These are phyloP conservation scores for Zoanthus sociatus DNA, from an alignment of 92 coral and sea anemone genomes.

Conservation along the genomic window DNA sequence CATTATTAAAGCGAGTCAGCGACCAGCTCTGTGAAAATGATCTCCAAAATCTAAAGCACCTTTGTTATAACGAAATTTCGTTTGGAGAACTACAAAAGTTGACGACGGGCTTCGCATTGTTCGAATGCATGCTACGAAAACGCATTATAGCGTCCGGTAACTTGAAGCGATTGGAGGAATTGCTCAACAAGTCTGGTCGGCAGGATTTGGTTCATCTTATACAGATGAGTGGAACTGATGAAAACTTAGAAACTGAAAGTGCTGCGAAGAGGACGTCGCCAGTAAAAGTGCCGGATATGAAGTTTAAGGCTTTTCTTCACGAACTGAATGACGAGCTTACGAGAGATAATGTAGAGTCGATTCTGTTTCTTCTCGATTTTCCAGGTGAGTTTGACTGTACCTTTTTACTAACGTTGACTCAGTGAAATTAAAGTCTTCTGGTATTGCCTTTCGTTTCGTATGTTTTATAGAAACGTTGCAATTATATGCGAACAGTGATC, in stretches of 20 bases:
- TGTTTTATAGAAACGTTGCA: too few species aligned
- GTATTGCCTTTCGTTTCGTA: too few species aligned
- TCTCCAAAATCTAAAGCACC: conserved; percentile 76
- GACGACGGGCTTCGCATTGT: conserved; percentile 49
- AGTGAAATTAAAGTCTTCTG: not conserved
- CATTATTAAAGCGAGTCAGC: conserved; percentile 52
- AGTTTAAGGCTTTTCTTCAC: conserved; percentile 64
- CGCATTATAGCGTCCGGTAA: conserved; percentile 62
- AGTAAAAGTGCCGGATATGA: not conserved
- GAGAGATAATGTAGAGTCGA: conserved; percentile 65
- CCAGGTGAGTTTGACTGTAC: conserved; percentile 71
- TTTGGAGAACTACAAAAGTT: conserved; percentile 67
- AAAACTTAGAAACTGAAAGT: conserved; percentile 68
- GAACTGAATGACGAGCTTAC: conserved; percentile 84
- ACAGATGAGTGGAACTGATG: conserved; percentile 58
- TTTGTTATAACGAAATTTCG: conserved; percentile 70
- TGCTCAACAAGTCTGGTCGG: conserved; percentile 60
- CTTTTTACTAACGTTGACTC: not conserved
- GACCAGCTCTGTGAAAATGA: conserved; percentile 67
- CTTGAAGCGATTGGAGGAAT: conserved; percentile 51
- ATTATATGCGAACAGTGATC: too few species aligned
- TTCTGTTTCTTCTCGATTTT: conserved; percentile 79
- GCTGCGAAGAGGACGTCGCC: conserved; percentile 24
- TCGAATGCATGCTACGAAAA: conserved; percentile 61
- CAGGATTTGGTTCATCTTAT: conserved; percentile 73